A percentile compares a stretch with the other conserved stretches of the same genome.
phyloP scores from a whole-genome alignment of 2,888 invertebrate genomes.

The Apodemia duryi region DNA sequence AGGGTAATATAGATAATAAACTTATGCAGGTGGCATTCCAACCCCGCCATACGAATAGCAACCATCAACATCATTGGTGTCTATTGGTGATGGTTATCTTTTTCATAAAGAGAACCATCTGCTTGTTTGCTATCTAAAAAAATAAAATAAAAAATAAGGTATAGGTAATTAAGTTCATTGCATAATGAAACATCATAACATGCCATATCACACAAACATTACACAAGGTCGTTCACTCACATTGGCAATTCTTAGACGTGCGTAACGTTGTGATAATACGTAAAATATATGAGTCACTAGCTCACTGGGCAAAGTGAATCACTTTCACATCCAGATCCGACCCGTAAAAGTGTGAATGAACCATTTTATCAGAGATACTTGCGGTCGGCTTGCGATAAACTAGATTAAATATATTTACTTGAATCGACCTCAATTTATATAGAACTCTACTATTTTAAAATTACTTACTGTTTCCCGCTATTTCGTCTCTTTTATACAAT shows the following conservation, averaged over 20 bases:
- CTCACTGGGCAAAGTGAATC: constrained; percentile 30
- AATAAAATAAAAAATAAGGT: no score
- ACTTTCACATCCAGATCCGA: constrained; percentile 32
- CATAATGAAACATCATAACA: constrained; percentile 25
- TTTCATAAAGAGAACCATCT: no score
- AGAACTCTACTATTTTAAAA: not conserved
- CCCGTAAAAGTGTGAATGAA: not conserved
- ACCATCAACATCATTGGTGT: no score
- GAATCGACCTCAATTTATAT: not conserved
- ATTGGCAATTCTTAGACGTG: constrained; percentile 35
- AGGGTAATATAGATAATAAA: no score
- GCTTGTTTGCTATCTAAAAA: no score
- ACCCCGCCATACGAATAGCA: no score
- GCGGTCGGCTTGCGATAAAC: not conserved
- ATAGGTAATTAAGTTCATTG: not conserved
- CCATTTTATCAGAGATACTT: not conserved
- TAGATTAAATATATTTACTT: not conserved
- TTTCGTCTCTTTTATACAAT: not conserved
- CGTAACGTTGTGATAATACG: constrained; percentile 47
- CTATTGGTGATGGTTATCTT: no score
- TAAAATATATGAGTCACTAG: constrained; percentile 36
- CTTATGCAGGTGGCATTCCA: no score
- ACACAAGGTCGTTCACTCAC: constrained; percentile 62
- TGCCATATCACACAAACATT: constrained; percentile 16
- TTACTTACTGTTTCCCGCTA: not conserved